Evolutionary conservation across 2,113 vertebrate species (phyloP).

Genomic region (Panthera uncia): DNA sequence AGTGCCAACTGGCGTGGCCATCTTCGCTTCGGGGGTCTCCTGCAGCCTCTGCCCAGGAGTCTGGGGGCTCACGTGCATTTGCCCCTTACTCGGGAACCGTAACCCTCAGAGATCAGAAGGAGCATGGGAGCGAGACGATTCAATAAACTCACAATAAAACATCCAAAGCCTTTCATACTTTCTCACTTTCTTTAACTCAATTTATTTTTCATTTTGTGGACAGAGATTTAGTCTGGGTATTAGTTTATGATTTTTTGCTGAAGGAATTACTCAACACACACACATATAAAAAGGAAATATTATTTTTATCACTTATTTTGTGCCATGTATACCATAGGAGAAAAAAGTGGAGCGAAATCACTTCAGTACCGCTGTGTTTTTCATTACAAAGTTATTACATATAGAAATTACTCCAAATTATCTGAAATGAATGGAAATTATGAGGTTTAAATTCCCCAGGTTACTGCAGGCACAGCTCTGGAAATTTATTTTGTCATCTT

Average conservation of each 20-base stretch:
- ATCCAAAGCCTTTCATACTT: slow-evolving; percentile 87
- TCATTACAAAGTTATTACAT: slow-evolving; percentile 94
- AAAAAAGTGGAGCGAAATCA: slow-evolving; percentile 85
- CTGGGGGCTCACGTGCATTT: slow-evolving; percentile 62
- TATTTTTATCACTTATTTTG: slow-evolving; percentile 91
- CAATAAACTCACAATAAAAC: slow-evolving; percentile 91
- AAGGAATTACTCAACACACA: slow-evolving; percentile 88
- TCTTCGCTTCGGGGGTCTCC: slow-evolving; percentile 4
- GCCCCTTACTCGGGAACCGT: slow-evolving; percentile 77
- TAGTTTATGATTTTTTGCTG: slow-evolving; percentile 91
- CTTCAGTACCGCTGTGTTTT: slow-evolving; percentile 90
- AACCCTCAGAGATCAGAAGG: slow-evolving; percentile 83
- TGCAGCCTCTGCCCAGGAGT: slow-evolving; percentile 58
- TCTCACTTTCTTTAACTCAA: slow-evolving; percentile 90
- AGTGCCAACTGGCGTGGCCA: slow-evolving; percentile 28
- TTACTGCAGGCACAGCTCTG: slow-evolving; percentile 89
- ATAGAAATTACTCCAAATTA: slow-evolving; percentile 95
- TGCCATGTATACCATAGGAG: slow-evolving; percentile 87
- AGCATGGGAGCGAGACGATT: slow-evolving; percentile 85
- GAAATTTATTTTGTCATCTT: slow-evolving; percentile 93
- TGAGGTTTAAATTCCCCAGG: slow-evolving; percentile 93
- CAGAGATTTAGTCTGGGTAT: slow-evolving; percentile 90
- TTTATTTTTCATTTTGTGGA: slow-evolving; percentile 93
- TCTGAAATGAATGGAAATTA: slow-evolving; percentile 93
- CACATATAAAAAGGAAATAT: slow-evolving; percentile 89